Percentiles rank a stretch among this genome's conserved stretches.
Conservation (phyloP, 1,140 invertebrate genomes). For the Pseudomyrmex flavicornis region DNA sequence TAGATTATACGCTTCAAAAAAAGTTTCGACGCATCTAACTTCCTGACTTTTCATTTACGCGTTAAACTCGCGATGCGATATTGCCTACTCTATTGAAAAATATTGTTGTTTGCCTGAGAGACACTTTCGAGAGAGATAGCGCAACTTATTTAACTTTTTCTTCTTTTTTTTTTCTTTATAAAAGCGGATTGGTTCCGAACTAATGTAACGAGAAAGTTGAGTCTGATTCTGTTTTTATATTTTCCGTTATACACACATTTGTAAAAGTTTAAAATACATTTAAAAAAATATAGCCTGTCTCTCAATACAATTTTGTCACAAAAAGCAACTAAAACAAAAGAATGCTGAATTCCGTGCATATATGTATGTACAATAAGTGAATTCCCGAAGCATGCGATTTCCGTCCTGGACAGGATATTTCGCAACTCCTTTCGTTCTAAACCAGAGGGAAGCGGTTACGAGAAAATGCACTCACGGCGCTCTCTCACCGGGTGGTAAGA, state of each 20-base stretch:
- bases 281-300: constrained; percentile 5
- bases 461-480: constrained; percentile 61
- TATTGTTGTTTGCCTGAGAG: constrained; percentile 34
- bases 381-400: constrained; percentile 7
- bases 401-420: constrained; percentile 18
- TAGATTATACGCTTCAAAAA: constrained; percentile 37
- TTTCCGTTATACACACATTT: not conserved
- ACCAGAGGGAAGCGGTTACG: constrained; percentile 44
- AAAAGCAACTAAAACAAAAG: not conserved
- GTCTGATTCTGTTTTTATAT: not conserved
- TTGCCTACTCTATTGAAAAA: constrained; percentile 30
- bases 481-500: not conserved
- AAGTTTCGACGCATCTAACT: constrained; percentile 34
- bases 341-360: not conserved
- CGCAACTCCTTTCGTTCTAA: constrained; percentile 13
- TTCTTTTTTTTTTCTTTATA: no score
- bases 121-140: not conserved
- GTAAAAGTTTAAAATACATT: not conserved
- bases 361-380: not conserved
- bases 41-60: constrained; percentile 49
- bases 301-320: not conserved
- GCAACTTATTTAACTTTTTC: constrained; percentile 32
- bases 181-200: not conserved
- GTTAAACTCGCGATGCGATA: constrained; percentile 48
- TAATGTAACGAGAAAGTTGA: constrained; percentile 9